Evolutionary conservation across 2,113 vertebrate species (phyloP), one percentile per base, ranked within the genome.

Genomic region (Corythoichthys haematopterus): DNA sequence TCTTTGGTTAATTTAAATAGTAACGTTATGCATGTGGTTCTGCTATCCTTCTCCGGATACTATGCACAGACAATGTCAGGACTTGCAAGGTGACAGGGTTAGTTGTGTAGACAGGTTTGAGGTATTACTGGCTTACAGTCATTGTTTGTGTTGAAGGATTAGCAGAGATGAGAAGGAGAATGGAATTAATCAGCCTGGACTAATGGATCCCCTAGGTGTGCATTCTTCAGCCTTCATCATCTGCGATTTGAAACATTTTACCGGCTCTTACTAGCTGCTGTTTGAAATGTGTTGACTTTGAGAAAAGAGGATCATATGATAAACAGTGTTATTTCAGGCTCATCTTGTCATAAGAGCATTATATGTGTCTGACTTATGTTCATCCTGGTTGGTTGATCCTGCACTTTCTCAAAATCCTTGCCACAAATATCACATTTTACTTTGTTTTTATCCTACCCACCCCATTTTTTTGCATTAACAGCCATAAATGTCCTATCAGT

Each of bases 101-200:
- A 67, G 51, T 63, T n/a, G 20, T 64, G 40, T 69, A 70, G 65
- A 72, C 59, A 63, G 43, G 70, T 74, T 71, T 72, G 59, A 45
- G 61, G 68, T 72, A 66, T 83, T 83, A 80, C 69, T 87, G 85
- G 85, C 83, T 70, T 37, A 1, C 50, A 70, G 81, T 82, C 84
- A 77, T 72, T 87, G 87, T 83, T 83, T 85, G 77, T 81, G 46
- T 65, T 76, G 65, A 61, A 68, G 79, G 85, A 86, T 88, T 88
- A 83, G 43, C 68, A 57, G 70, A 64, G 43, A 59, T 40, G 45
- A 67, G 65, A 61, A 63, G 78, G 78, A 85, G 87, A 89, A 87
- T 81, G 81, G 80, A 71, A 85, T 84, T 71, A 74, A 79, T 84
- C 73, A 81, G 80, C 78, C 56, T 75, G 71, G 65, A 75, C 84